Conservation (phyloP, 1,140 invertebrate genomes). For the Semibalanus balanoides region DNA sequence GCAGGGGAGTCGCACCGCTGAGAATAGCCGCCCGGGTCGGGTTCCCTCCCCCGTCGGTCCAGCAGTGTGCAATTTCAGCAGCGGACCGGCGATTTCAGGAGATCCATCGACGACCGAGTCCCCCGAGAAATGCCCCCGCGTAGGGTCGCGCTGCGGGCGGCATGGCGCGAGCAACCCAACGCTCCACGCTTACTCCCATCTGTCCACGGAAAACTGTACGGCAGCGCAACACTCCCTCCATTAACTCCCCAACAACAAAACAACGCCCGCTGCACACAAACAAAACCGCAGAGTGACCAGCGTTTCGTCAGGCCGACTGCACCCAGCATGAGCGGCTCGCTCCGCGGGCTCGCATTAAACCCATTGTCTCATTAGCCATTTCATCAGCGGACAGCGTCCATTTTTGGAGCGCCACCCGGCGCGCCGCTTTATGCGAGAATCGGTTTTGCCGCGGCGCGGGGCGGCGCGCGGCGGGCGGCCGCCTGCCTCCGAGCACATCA, state of each 20-base stretch:
- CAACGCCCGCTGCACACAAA: no score
- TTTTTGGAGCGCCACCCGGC: background rate
- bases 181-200: no score
- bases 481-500: background rate
- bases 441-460: background rate
- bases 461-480: no score
- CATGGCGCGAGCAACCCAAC: no score
- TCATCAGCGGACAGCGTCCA: background rate
- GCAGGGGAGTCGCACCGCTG: background rate
- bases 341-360: background rate
- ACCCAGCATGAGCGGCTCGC: no score
- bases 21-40: background rate
- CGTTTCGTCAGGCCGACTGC: background rate
- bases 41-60: background rate
- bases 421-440: background rate
- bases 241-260: no score
- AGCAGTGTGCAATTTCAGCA: background rate
- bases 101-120: background rate
- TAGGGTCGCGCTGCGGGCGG: no score
- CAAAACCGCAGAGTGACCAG: background rate
- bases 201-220: no score
- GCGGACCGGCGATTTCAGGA: background rate
- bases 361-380: background rate
- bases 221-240: no score
- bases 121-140: background rate